These are phyloP conservation scores for Cisticola juncidis DNA, from an alignment of 2,113 vertebrate species.

Conservation along the genomic window DNA sequence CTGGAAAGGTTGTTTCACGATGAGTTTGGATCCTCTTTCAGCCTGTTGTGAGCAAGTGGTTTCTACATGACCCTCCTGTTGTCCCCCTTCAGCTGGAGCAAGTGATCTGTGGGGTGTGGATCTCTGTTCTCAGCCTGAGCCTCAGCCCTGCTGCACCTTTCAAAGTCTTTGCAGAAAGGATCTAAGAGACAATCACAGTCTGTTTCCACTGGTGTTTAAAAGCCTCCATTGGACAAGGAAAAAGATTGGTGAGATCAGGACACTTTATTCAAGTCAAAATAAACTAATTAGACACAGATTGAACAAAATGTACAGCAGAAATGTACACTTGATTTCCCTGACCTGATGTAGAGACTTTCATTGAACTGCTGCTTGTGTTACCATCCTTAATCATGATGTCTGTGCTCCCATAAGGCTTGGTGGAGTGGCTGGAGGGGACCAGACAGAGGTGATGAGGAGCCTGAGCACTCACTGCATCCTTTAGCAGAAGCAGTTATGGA, in stretches of 20 bases:
- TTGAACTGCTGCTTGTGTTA: background rate
- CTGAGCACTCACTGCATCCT: background rate
- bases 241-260: background rate
- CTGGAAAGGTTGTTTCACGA: background rate
- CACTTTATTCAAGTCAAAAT: background rate
- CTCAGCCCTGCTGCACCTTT: background rate
- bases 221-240: background rate
- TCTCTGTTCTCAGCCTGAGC: background rate
- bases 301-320: background rate
- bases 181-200: background rate
- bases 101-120: background rate
- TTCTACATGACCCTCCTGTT: accelerated
- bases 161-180: background rate
- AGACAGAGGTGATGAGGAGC: background rate
- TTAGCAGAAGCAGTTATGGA: background rate
- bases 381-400: background rate
- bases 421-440: background rate
- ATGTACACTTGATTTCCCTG: background rate
- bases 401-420: background rate
- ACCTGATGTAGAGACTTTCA: background rate
- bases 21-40: background rate
- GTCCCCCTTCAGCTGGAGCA: background rate
- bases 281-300: background rate
- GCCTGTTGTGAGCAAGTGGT: background rate
- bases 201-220: background rate